These are phyloP conservation scores for Eurystomus glaucurus DNA, from an alignment of 2,797 vertebrate species.

Conservation along the genomic window DNA sequence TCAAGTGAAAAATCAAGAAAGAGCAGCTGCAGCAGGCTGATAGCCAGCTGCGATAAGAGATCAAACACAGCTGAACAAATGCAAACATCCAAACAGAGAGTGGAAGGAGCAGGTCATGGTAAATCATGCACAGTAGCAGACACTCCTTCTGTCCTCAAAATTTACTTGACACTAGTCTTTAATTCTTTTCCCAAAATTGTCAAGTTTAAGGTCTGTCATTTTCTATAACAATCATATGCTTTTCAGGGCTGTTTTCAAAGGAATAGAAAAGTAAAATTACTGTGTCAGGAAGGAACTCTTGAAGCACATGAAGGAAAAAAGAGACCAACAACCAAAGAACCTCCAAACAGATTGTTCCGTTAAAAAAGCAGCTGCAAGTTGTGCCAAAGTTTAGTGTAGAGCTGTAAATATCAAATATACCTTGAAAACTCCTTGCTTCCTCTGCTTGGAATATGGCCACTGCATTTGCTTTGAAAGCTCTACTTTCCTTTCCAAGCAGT, in stretches of 20 bases:
- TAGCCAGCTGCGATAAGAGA: neutral
- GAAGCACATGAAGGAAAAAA: neutral
- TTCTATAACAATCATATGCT: neutral
- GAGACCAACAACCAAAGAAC: neutral
- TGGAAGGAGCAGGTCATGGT: neutral
- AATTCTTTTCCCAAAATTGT: neutral
- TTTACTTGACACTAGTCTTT: neutral
- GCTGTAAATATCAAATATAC: constrained; percentile 19
- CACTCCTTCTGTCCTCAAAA: neutral
- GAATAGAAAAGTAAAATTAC: neutral
- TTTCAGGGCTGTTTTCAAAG: neutral
- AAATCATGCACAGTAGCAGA: neutral
- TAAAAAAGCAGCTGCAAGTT: neutral
- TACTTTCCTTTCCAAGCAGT: constrained; percentile 64
- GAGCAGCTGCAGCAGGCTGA: constrained; percentile 1
- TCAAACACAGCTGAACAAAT: neutral
- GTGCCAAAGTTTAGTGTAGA: neutral
- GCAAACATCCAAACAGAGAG: neutral
- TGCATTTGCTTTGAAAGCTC: constrained; percentile 33
- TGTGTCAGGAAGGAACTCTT: neutral
- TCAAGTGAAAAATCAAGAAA: constrained; percentile 4
- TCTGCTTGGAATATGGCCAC: constrained; percentile 18
- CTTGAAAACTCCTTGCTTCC: constrained; percentile 36
- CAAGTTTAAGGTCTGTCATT: neutral
- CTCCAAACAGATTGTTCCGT: neutral